phyloP scores from a whole-genome alignment of 1,140 invertebrate genomes.

The Planococcus citri region DNA sequence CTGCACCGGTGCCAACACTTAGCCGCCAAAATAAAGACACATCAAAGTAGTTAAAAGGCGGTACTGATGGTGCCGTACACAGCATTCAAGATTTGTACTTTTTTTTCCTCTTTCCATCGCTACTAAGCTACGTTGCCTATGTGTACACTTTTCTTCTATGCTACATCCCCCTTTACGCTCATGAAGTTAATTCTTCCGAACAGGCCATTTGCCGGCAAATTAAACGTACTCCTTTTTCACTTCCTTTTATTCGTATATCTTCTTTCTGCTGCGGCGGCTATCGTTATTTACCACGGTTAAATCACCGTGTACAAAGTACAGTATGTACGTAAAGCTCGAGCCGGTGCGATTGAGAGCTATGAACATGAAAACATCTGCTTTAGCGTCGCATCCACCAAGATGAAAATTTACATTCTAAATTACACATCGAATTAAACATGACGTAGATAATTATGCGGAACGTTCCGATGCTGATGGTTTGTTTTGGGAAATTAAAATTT shows the following conservation, averaged over 20 bases:
- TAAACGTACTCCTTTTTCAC: constrained; percentile 13
- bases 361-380: neutral
- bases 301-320: neutral
- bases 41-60: constrained; percentile 20
- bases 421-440: neutral
- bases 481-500: constrained; percentile 2
- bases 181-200: constrained; percentile 10
- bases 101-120: neutral
- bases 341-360: no score
- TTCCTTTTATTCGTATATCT: neutral
- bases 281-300: neutral
- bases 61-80: no score
- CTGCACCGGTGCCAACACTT: constrained; percentile 15
- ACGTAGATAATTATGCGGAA: neutral
- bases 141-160: neutral
- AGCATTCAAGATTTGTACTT: constrained; percentile 11
- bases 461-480: neutral
- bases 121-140: no score
- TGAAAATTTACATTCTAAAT: neutral
- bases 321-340: no score
- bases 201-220: constrained; percentile 18
- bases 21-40: constrained; percentile 20
- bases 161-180: neutral
- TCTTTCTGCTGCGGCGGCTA: neutral
- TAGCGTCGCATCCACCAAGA: neutral